A percentile compares a stretch with the other conserved stretches of the same genome.
Conservation (phyloP, 2,113 vertebrate genomes). For the Rhabdornis inornatus region DNA sequence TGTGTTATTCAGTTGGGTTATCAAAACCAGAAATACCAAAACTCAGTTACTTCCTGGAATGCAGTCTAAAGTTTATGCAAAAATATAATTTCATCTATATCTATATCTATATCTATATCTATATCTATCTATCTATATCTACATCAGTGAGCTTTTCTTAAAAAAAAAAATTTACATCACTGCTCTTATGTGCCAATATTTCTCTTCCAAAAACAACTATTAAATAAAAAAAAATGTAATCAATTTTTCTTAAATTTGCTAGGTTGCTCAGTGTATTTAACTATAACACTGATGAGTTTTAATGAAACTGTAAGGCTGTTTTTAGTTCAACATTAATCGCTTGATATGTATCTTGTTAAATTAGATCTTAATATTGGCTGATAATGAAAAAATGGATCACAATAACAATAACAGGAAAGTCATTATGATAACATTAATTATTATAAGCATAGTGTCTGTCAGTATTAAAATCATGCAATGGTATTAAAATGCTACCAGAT, state of each 20-base stretch:
- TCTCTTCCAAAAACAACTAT: not conserved
- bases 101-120: not conserved
- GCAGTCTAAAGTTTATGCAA: not conserved
- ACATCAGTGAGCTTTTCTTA: not conserved
- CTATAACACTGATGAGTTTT: not conserved
- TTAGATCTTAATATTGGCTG: not conserved
- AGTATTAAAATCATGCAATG: not conserved
- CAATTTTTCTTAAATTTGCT: not conserved
- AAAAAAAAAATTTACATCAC: not conserved
- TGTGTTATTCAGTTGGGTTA: not conserved
- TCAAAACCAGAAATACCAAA: not conserved
- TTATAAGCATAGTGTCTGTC: not conserved
- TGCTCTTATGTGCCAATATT: not conserved
- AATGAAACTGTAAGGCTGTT: not conserved
- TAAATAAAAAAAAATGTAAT: not conserved
- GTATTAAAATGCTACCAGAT: not conserved
- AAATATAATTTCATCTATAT: not conserved
- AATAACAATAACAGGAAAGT: conserved; percentile 45
- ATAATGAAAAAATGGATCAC: conserved; percentile 25
- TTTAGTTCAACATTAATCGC: conserved; percentile 5
- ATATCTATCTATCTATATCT: not conserved
- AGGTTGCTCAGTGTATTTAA: not conserved
- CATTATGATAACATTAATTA: conserved; percentile 42
- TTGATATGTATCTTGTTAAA: conserved; percentile 15
- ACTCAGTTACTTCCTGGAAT: not conserved